phyloP scores from a whole-genome alignment of 2,888 invertebrate species.

The Mechanitis mazaeus region DNA sequence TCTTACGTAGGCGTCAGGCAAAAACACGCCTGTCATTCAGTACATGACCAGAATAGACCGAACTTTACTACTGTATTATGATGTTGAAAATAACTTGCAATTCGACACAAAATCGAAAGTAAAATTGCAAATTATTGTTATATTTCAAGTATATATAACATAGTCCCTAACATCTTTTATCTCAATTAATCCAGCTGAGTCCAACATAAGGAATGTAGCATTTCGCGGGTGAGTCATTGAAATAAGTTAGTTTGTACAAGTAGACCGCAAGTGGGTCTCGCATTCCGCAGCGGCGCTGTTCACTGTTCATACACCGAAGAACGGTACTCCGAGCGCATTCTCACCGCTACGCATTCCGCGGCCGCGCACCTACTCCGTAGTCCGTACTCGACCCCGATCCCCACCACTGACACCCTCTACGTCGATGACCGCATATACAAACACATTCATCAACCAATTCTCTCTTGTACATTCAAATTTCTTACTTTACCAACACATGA shows the following conservation, averaged over 20 bases:
- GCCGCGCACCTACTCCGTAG: constrained; percentile 35
- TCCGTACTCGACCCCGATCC: constrained; percentile 56
- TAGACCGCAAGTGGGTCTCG: constrained; percentile 66
- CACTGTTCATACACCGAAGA: constrained; percentile 51
- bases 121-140: too few species aligned
- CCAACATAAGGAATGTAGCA: constrained; percentile 26
- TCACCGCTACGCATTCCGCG: constrained; percentile 69
- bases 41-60: constrained; percentile 40
- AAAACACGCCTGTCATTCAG: constrained; percentile 58
- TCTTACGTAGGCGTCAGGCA: constrained; percentile 47
- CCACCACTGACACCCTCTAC: constrained; percentile 33
- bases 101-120: too few species aligned
- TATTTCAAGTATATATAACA: too few species aligned
- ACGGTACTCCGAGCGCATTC: constrained; percentile 74
- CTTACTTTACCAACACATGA: constrained; percentile 9
- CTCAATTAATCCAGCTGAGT: background rate
- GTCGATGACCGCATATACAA: constrained; percentile 40
- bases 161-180: too few species aligned
- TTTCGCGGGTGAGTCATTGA: constrained; percentile 60
- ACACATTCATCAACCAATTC: constrained; percentile 43
- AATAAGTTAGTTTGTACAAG: constrained; percentile 48
- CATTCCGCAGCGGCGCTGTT: constrained; percentile 56
- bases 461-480: constrained; percentile 28
- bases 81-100: too few species aligned
- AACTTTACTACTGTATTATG: constrained; percentile 21